A percentile compares a stretch with the other conserved stretches of the same genome.
phyloP scores from a whole-genome alignment of 1,140 invertebrate genomes.

The Aphelinus atriplicis region DNA sequence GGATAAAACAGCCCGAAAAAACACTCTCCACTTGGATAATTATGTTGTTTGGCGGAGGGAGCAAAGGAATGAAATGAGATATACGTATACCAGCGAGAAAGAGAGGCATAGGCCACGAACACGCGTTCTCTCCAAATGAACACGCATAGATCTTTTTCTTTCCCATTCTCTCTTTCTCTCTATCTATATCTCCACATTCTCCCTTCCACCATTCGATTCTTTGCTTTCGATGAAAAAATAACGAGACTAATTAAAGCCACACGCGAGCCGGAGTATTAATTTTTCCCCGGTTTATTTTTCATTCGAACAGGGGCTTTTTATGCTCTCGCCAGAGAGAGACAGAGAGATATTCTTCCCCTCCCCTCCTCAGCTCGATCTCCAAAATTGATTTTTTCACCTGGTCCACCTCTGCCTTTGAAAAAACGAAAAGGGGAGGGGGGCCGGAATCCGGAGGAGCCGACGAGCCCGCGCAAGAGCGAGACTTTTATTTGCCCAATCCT shows the following conservation, averaged over 20 bases:
- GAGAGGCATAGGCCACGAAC: conserved; percentile 8
- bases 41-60: conserved; percentile 16
- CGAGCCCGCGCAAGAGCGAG: neutral
- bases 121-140: conserved; percentile 28
- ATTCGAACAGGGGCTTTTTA: neutral
- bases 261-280: neutral
- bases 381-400: too few relatives aligned
- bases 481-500: conserved; percentile 19
- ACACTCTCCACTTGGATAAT: conserved; percentile 17
- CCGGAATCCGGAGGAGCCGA: too few relatives aligned
- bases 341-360: conserved; percentile 17
- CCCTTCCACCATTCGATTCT: neutral
- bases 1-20: neutral
- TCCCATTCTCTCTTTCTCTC: conserved; percentile 7
- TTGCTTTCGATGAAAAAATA: conserved; percentile 9
- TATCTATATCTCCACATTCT: neutral
- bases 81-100: neutral
- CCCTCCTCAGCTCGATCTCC: too few relatives aligned
- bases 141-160: conserved; percentile 6
- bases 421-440: too few relatives aligned
- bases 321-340: neutral
- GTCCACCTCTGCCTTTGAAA: too few relatives aligned
- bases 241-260: conserved; percentile 23
- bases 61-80: conserved; percentile 2
- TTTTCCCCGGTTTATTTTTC: neutral